Evolutionary conservation across 2,797 vertebrate species (phyloP).

Genomic region (Pteronotus mesoamericanus): DNA sequence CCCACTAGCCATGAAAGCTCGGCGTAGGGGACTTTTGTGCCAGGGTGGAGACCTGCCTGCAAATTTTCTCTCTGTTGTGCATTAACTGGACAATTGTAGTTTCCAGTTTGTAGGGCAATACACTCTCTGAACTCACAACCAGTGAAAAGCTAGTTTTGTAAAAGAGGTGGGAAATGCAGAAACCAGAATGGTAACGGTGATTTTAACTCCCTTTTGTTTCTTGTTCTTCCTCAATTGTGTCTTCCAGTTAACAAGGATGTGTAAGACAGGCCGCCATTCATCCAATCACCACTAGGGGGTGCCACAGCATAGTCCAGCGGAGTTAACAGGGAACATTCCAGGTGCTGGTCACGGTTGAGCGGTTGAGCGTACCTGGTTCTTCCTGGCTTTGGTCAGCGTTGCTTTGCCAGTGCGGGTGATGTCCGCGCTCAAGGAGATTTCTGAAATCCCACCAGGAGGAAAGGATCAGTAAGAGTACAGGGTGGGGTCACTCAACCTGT

Average conservation of each 20-base stretch:
- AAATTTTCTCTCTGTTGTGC: not conserved
- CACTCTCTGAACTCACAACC: not conserved
- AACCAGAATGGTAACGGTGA: not conserved
- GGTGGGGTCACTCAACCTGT: not conserved
- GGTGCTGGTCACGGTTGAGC: rapidly evolving
- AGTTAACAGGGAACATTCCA: rapidly evolving
- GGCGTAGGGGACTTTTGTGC: not conserved
- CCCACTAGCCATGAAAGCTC: not conserved
- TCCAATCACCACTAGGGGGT: not conserved
- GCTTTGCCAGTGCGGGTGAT: constrained; percentile 86
- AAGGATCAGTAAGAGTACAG: not conserved
- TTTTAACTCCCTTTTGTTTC: not conserved
- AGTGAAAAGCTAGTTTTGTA: not conserved
- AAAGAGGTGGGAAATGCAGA: not conserved
- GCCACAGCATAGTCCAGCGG: not conserved
- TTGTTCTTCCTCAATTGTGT: not conserved
- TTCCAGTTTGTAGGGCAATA: not conserved
- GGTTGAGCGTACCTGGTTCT: constrained; percentile 40
- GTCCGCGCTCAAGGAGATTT: constrained; percentile 91
- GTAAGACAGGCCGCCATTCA: rapidly evolving
- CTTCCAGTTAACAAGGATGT: rapidly evolving
- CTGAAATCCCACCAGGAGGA: constrained; percentile 77
- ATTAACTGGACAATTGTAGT: not conserved
- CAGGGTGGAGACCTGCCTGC: not conserved
- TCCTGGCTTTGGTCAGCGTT: constrained; percentile 83